Conservation (phyloP, 92 coral and sea anemone genomes). For the Muricea muricata region DNA sequence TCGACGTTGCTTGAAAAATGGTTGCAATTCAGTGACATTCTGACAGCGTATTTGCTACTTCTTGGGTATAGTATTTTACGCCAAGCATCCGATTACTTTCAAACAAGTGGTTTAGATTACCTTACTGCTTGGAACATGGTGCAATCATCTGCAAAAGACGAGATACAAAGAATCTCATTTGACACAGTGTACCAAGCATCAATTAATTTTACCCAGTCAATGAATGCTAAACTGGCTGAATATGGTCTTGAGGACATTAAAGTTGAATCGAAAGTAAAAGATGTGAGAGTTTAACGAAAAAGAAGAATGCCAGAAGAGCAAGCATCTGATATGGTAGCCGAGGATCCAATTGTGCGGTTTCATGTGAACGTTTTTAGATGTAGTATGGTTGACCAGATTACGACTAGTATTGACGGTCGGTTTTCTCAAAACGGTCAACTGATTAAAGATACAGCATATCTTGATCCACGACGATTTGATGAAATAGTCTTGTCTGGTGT, state of each 20-base stretch:
- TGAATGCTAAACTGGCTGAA: constrained; percentile 8
- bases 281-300: constrained; percentile 14
- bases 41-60: not conserved
- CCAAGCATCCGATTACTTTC: not conserved
- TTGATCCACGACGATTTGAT: constrained; percentile 9
- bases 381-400: constrained; percentile 14
- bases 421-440: constrained; percentile 3
- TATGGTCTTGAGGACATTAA: not conserved
- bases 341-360: not conserved
- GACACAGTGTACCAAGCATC: constrained; percentile 7
- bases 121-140: constrained; percentile 3
- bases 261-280: constrained; percentile 13
- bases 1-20: not conserved
- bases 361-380: constrained; percentile 9
- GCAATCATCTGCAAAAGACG: not conserved
- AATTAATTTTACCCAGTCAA: constrained; percentile 9
- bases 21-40: not conserved
- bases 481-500: constrained; percentile 2
- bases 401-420: constrained; percentile 3
- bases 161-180: not conserved
- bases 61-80: not conserved
- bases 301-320: constrained; percentile 6
- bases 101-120: not conserved
- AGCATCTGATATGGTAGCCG: constrained; percentile 4
- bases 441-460: constrained; percentile 15